These are phyloP conservation scores for Actias luna DNA, from an alignment of 2,888 invertebrate genomes.

Conservation along the genomic window DNA sequence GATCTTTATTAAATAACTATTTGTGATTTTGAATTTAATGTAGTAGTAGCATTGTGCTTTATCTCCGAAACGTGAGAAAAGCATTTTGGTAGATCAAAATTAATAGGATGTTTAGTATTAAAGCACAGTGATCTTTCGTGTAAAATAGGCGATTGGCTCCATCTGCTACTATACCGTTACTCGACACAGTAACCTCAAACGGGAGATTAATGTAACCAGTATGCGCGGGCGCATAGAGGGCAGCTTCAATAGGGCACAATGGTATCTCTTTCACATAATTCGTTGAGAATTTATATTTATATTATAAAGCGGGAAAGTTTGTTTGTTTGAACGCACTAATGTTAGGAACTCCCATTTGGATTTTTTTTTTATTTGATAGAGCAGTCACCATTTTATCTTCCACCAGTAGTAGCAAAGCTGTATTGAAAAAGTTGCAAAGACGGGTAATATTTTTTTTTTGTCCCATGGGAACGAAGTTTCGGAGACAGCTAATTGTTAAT, in stretches of 20 bases:
- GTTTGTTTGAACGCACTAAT: background rate
- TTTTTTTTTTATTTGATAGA: background rate
- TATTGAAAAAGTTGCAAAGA: too few species aligned
- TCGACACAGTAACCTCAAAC: conserved; percentile 74
- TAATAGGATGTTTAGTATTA: conserved; percentile 20
- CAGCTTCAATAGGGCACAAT: conserved; percentile 27
- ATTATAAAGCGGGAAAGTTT: background rate
- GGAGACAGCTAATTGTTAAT: too few species aligned
- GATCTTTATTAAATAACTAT: too few species aligned
- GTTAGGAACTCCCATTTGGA: background rate
- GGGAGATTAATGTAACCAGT: conserved; percentile 75
- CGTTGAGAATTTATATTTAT: background rate
- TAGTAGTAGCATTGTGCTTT: too few species aligned
- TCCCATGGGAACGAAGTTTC: too few species aligned
- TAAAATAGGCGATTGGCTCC: conserved; percentile 63
- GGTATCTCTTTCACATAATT: conserved; percentile 4
- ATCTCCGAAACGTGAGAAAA: too few species aligned
- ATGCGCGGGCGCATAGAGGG: conserved; percentile 51
- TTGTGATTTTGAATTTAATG: too few species aligned
- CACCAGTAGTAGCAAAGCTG: too few species aligned
- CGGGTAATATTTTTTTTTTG: too few species aligned
- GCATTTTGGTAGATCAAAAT: background rate
- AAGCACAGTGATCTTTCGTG: conserved; percentile 51
- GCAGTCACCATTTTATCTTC: too few species aligned
- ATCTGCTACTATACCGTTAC: conserved; percentile 71